phyloP scores from a whole-genome alignment of 2,797 vertebrate genomes.

The Megaceryle alcyon region DNA sequence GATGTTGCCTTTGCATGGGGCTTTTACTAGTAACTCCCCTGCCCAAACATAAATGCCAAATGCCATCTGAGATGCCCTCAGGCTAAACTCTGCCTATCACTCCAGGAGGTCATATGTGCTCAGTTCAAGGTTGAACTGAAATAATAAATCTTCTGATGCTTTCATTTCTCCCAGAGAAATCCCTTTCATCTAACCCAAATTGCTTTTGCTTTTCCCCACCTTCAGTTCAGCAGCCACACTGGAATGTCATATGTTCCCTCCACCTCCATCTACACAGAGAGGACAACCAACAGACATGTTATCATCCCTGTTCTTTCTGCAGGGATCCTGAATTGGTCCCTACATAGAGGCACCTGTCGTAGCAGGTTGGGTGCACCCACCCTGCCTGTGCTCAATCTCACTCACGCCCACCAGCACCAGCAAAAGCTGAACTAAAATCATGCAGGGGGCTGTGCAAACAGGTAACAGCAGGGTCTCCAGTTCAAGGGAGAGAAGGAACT shows the following conservation, averaged over 20 bases:
- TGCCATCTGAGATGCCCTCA: background rate
- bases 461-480: background rate
- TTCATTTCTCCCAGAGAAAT: background rate
- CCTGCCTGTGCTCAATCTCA: background rate
- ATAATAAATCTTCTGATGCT: background rate
- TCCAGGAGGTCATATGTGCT: background rate
- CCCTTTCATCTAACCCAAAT: background rate
- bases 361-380: too few relatives aligned
- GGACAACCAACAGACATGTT: accelerated
- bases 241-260: accelerated
- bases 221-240: background rate
- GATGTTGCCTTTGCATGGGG: background rate
- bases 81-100: background rate
- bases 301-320: background rate
- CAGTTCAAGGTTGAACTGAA: background rate
- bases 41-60: background rate
- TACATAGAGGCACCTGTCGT: too few relatives aligned
- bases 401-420: background rate
- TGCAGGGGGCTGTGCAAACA: background rate
- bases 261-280: too few relatives aligned
- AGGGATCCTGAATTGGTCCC: background rate
- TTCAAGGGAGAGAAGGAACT: too few relatives aligned
- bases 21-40: background rate
- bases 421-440: background rate
- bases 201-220: background rate